Evolutionary conservation across 1,140 invertebrate genomes (phyloP).

Genomic region (Caenorhabditis inopinata): DNA sequence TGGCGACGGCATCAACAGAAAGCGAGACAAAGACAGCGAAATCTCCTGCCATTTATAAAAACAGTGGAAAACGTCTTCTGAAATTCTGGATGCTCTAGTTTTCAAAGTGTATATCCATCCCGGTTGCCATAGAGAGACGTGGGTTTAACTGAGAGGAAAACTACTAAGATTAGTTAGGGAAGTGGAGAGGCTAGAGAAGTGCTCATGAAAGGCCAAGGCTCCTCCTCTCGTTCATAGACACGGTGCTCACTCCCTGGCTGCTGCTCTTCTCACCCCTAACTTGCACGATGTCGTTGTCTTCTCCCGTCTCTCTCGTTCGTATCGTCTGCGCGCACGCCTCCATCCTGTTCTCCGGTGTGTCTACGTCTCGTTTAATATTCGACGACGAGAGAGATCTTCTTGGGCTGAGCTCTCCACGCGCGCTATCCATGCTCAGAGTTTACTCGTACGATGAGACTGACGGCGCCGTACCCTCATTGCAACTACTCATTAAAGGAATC

Average conservation of each 20-base stretch:
- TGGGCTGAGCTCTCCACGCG: neutral
- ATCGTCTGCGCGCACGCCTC: conserved; percentile 9
- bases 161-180: conserved; percentile 10
- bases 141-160: neutral
- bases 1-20: neutral
- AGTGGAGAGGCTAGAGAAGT: neutral
- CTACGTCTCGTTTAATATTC: conserved; percentile 31
- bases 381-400: neutral
- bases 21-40: neutral
- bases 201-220: neutral
- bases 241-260: neutral
- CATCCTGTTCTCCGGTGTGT: neutral
- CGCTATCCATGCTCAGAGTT: conserved; percentile 30
- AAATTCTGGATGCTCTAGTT: neutral
- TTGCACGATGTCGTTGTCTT: conserved; percentile 26
- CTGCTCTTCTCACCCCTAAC: conserved; percentile 28
- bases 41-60: neutral
- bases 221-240: neutral
- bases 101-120: neutral
- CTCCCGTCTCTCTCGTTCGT: neutral
- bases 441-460: neutral
- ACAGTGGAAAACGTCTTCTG: neutral
- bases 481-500: neutral
- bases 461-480: neutral
- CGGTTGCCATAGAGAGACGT: neutral